Evolutionary conservation across 2,888 invertebrate genomes (phyloP), one percentile per base, ranked within the genome.

Genomic region (Alloscopus bannaensis): DNA sequence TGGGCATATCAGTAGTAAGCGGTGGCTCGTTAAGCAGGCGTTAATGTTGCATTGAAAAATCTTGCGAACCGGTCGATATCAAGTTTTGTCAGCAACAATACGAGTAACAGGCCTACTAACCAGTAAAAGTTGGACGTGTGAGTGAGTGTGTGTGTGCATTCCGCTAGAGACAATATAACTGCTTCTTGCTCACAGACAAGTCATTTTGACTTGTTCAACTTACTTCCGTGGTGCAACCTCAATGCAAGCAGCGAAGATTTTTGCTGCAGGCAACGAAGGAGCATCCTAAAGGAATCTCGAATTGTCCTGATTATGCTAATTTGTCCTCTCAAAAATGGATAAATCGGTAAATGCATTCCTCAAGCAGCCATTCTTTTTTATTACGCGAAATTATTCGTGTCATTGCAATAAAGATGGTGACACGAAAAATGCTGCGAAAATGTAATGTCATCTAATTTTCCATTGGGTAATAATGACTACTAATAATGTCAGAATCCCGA

Each of bases 291-390:
- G 60, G 47, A 40, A 60, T 50, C 50, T 40, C 18, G 3, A 20
- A 72, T 4, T 72, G 26, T 8, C 40, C 40, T 65, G 65, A 42
- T n/a, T 42, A 72, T 72, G 72, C 36, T 29, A 40, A 64, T 52
- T 45, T 28, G 45, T 31, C 6, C 11, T 42, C 29, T 26, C 45
- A 55, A 65, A 65, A 57, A 73, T 73, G 73, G 73, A 73, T 65
- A 73, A 73, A 64, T 73, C 73, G 73, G 73, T 73, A n/a, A n/a
- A 73, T 57, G 64, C 3, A n/a, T n/a, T n/a, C n/a, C n/a, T n/a
- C n/a, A n/a, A n/a, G n/a, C n/a, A n/a, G n/a, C 36, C 36, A 36
- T 8, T 8, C 13, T 8, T n/a, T 47, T 47, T 47, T 47, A 13
- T 47, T 47, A 6, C 36, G 13, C 6, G 36, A 8, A 36, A 36